Evolutionary conservation across 2,888 invertebrate genomes (phyloP).

Genomic region (Exocentrus adspersus): DNA sequence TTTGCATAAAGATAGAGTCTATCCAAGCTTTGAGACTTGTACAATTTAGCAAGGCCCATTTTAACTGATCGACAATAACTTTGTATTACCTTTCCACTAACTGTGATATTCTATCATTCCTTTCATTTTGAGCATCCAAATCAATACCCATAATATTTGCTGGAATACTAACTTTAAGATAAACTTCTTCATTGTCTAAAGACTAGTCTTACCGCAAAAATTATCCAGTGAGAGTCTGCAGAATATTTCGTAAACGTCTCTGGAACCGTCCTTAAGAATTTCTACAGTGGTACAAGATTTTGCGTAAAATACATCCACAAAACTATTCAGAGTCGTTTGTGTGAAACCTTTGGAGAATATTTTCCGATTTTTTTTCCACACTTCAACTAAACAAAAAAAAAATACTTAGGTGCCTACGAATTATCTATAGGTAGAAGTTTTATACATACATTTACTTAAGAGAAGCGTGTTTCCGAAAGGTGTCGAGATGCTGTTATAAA

Average conservation of each 20-base stretch:
- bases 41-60: too few species aligned
- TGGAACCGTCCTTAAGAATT: conserved; percentile 29
- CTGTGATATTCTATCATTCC: conserved; percentile 17
- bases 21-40: too few species aligned
- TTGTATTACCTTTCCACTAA: conserved; percentile 2
- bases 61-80: too few species aligned
- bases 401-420: not conserved
- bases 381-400: conserved; percentile 28
- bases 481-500: conserved; percentile 28
- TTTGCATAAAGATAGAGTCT: too few species aligned
- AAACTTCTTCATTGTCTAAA: not conserved
- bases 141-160: conserved; percentile 35
- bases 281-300: conserved; percentile 32
- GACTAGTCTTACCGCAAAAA: conserved; percentile 34
- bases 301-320: conserved; percentile 34
- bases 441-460: conserved; percentile 16
- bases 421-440: not conserved
- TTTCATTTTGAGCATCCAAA: conserved; percentile 30
- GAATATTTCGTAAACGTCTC: conserved; percentile 32
- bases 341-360: conserved; percentile 36
- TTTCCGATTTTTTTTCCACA: conserved; percentile 37
- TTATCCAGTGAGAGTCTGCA: conserved; percentile 36
- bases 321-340: conserved; percentile 34
- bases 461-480: conserved; percentile 32
- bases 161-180: conserved; percentile 18